These are phyloP conservation scores for Cyrtorhinus lividipennis DNA, from an alignment of 1,140 invertebrate species.

Conservation along the genomic window DNA sequence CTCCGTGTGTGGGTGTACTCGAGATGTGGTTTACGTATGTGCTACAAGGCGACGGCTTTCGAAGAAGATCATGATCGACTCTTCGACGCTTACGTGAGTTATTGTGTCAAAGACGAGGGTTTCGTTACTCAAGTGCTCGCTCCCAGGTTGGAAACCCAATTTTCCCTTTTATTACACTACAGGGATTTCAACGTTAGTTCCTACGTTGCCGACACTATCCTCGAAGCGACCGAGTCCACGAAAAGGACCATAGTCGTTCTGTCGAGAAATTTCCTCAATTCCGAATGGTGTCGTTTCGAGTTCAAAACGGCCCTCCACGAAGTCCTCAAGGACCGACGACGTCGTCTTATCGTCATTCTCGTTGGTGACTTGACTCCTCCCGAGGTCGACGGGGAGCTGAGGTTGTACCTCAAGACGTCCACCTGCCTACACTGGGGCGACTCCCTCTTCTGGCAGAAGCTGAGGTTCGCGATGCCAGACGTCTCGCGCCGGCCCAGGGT, in stretches of 20 bases:
- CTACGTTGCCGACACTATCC: constrained; percentile 73
- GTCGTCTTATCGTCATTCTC: constrained; percentile 61
- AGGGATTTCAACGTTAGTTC: constrained; percentile 69
- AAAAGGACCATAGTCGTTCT: constrained; percentile 78
- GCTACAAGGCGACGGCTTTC: constrained; percentile 61
- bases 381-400: constrained; percentile 77
- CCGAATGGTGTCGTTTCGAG: constrained; percentile 87
- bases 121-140: constrained; percentile 75
- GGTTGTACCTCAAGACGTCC: constrained; percentile 75
- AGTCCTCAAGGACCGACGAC: constrained; percentile 59
- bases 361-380: constrained; percentile 67
- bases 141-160: constrained; percentile 54
- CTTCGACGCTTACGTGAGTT: constrained; percentile 82
- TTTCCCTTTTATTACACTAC: constrained; percentile 71
- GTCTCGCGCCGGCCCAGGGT: constrained; percentile 30
- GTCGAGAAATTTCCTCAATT: constrained; percentile 83
- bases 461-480: constrained; percentile 79
- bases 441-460: constrained; percentile 86
- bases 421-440: constrained; percentile 85
- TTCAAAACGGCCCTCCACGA: constrained; percentile 85
- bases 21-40: constrained; percentile 67
- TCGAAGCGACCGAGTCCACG: constrained; percentile 78
- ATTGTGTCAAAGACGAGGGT: constrained; percentile 77
- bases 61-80: constrained; percentile 65
- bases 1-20: constrained; percentile 76